A percentile compares a stretch with the other conserved stretches of the same genome.
These are phyloP conservation scores for Shargacucullia verbasci DNA, from an alignment of 2,888 invertebrate species.

Conservation along the genomic window DNA sequence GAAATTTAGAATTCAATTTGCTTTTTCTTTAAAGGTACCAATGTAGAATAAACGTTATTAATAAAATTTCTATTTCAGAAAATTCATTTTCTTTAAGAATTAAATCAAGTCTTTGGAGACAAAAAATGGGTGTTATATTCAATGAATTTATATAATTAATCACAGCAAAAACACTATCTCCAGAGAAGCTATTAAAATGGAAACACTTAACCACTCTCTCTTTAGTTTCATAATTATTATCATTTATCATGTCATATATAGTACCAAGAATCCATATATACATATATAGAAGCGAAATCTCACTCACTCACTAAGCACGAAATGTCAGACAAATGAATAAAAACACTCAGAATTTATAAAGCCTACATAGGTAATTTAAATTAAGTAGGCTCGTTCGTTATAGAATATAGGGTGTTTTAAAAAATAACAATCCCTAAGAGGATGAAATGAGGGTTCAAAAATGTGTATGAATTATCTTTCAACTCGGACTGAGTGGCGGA, in stretches of 20 bases:
- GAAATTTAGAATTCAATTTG: slow-evolving; percentile 8
- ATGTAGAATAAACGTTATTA: background rate
- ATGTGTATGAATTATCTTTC: no score
- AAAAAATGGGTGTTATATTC: slow-evolving; percentile 19
- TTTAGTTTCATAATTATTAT: background rate
- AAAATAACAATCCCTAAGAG: no score
- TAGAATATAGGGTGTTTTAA: no score
- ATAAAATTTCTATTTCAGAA: slow-evolving; percentile 9
- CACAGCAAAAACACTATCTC: slow-evolving; percentile 27
- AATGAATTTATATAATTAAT: slow-evolving; percentile 37
- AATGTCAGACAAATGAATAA: no score
- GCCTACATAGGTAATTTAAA: no score
- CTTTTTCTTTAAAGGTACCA: slow-evolving; percentile 6
- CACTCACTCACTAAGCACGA: no score
- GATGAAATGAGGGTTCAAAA: no score
- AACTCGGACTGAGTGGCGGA: no score
- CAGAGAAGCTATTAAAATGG: slow-evolving; percentile 15
- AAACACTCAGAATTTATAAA: no score
- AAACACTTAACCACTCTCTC: slow-evolving; percentile 1
- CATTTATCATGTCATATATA: slow-evolving; percentile 20
- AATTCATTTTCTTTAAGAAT: slow-evolving; percentile 16
- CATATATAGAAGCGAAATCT: no score
- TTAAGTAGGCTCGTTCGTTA: no score
- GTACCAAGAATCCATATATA: background rate
- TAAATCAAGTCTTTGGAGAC: background rate